These are phyloP conservation scores for Eulemur macaco DNA, from an alignment of 2,113 vertebrate genomes.

Conservation along the genomic window DNA sequence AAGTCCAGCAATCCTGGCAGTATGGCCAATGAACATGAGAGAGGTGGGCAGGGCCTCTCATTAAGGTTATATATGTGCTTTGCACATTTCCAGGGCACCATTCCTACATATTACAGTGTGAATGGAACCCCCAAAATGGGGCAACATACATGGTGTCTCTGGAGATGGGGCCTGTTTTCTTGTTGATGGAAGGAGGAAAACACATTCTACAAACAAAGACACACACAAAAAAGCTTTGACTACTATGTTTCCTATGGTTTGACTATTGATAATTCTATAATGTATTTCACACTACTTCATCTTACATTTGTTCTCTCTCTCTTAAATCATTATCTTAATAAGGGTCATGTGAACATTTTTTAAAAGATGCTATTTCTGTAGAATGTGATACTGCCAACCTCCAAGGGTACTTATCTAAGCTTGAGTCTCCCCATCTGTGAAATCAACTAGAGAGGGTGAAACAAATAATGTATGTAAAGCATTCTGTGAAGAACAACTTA, in stretches of 20 bases:
- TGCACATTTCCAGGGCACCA: not conserved
- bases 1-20: not conserved
- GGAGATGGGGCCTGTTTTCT: not conserved
- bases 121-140: not conserved
- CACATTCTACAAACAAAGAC: not conserved
- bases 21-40: not conserved
- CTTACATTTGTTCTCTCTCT: not conserved
- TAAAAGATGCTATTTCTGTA: not conserved
- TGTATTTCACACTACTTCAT: not conserved
- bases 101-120: not conserved
- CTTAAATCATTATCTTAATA: not conserved
- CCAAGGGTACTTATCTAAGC: not conserved
- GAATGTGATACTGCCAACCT: not conserved
- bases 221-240: not conserved
- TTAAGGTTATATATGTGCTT: not conserved
- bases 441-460: not conserved
- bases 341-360: not conserved
- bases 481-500: not conserved
- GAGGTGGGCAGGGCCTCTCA: not conserved
- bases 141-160: not conserved
- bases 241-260: not conserved
- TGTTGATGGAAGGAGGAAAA: not conserved
- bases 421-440: not conserved
- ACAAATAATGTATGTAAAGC: not conserved
- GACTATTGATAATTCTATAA: not conserved